Evolutionary conservation across 1,140 invertebrate genomes (phyloP).

Genomic region (Marisa cornuarietis): DNA sequence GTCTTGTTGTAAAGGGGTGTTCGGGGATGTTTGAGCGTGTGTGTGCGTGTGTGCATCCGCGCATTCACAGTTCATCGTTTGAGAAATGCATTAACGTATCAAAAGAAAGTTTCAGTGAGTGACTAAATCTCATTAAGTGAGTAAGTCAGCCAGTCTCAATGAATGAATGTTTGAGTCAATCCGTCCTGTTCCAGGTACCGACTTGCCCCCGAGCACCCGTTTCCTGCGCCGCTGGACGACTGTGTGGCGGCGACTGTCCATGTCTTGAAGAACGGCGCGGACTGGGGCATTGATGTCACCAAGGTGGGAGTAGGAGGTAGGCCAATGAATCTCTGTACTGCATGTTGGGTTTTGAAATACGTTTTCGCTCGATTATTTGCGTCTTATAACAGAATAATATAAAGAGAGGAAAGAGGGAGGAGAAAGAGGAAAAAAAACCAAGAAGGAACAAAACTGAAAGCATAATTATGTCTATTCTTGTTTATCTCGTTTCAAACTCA

Average conservation of each 20-base stretch:
- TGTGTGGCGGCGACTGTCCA: conserved; percentile 46
- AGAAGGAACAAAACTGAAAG: no score
- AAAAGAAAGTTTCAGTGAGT: not conserved
- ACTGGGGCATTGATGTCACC: conserved; percentile 36
- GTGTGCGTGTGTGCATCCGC: not conserved
- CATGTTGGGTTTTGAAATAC: not conserved
- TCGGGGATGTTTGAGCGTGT: no score
- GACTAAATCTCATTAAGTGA: not conserved
- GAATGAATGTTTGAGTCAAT: not conserved
- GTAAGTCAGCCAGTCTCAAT: not conserved
- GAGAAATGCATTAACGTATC: not conserved
- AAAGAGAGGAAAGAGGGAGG: no score
- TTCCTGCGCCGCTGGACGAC: conserved; percentile 51
- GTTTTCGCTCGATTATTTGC: not conserved
- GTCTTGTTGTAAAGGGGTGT: no score
- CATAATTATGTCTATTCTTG: no score
- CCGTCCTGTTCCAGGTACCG: conserved; percentile 42
- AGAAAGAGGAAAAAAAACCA: no score
- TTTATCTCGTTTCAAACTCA: no score
- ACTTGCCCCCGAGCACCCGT: conserved; percentile 56
- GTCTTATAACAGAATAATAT: no score
- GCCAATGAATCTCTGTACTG: no score
- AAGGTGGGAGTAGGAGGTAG: conserved; percentile 43
- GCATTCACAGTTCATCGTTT: not conserved
- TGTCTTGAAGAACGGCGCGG: conserved; percentile 40